Evolutionary conservation across 1,140 invertebrate genomes (phyloP), one percentile per base, ranked within the genome.

Genomic region (Euborellia annulipes): DNA sequence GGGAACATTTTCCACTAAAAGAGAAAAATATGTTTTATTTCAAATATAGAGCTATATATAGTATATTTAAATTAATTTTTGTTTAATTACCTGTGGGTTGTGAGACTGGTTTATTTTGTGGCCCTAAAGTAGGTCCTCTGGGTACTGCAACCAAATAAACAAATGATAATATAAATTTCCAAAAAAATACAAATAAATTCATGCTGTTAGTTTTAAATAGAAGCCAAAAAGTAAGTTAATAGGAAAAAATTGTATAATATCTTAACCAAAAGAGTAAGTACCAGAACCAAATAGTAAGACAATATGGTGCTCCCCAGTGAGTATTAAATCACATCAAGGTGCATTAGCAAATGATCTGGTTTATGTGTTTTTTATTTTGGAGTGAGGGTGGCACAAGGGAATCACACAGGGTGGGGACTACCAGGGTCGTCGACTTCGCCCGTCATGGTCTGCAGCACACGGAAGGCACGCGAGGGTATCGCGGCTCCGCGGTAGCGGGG

Each of bases 381-480:
- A 37, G 6, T 19, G 21, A 46, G 30, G 37, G 16, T 7, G 32
- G 41, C 56, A 27, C 23, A 27, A 27, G 23, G 11, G 18, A n/a
- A 40, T 2, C 42, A 32, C 6, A 46, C 14, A 22, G 6, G n/a
- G 34, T 43, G 51, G 23, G 43, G 32, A 13, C 53, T 50, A 43
- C 55, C 45, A 36, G 46, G 21, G 11, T 46, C 49, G 41, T 65
- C 63, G 7, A 56, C 60, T 4, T 60, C 61, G 23, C 69, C 68
- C 8, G 69, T 73, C 68, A 75, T 73, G 43, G 61, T 73, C 59
- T 79, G 75, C 42, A 83, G 63, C 47, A 68, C 69, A 52, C 72
- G 70, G 58, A 82, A 82, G 45, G 78, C 71, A 56, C 75, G 70
- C 6, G 79, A 82, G 3, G 80, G 80, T 52, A 82, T 81, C 22